Conservation (phyloP, 2,888 invertebrate species). For the Brenthis hecate region DNA sequence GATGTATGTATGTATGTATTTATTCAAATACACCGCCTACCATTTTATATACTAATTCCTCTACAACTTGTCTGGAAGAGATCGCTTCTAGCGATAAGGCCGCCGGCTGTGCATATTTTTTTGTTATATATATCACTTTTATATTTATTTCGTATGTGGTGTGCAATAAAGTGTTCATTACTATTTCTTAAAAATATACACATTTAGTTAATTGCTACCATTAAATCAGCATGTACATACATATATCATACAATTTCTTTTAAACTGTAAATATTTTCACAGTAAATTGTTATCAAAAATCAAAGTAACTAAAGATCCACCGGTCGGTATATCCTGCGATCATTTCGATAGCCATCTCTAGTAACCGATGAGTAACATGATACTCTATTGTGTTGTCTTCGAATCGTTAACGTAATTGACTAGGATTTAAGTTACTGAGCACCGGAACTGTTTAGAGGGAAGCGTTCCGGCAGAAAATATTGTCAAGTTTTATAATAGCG, state of each 20-base stretch:
- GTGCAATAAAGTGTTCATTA: too few relatives aligned
- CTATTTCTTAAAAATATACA: too few relatives aligned
- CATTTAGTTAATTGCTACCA: too few relatives aligned
- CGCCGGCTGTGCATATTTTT: too few relatives aligned
- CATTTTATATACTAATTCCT: too few relatives aligned
- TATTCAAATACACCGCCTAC: too few relatives aligned
- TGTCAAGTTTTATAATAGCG: neutral
- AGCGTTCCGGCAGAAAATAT: conserved; percentile 12
- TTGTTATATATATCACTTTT: too few relatives aligned
- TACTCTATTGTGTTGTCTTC: conserved; percentile 70
- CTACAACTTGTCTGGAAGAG: too few relatives aligned
- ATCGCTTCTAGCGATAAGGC: too few relatives aligned
- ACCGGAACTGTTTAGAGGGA: conserved; percentile 36
- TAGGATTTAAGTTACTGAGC: conserved; percentile 58
- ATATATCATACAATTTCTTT: neutral
- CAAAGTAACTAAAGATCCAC: conserved; percentile 23
- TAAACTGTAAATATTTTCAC: conserved; percentile 18
- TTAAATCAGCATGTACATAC: too few relatives aligned
- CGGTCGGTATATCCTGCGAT: conserved; percentile 27
- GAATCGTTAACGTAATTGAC: conserved; percentile 63
- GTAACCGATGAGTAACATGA: conserved; percentile 65
- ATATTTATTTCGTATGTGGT: too few relatives aligned
- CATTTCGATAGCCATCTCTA: conserved; percentile 47
- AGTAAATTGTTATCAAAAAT: conserved; percentile 25
- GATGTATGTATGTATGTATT: too few relatives aligned